Conservation (phyloP, 2,888 invertebrate genomes). For the Biston stratarius region DNA sequence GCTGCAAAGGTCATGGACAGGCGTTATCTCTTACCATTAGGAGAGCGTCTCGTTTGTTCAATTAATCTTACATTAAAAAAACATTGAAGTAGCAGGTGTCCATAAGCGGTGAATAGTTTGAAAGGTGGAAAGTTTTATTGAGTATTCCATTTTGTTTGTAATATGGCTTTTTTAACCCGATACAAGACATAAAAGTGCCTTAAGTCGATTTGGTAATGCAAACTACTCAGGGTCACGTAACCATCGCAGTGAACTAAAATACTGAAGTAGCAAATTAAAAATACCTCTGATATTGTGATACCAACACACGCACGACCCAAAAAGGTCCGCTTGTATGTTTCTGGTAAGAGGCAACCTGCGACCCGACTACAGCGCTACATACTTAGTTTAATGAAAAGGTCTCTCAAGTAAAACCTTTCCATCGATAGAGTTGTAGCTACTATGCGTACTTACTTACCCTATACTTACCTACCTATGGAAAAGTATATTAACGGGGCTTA, state of each 20-base stretch:
- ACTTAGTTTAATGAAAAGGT: constrained; percentile 47
- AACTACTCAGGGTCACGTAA: constrained; percentile 40
- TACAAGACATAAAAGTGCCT: background rate
- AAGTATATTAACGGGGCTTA: constrained; percentile 13
- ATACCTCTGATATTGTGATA: constrained; percentile 62
- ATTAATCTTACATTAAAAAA: no score
- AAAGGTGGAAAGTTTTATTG: no score
- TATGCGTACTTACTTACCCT: constrained; percentile 4
- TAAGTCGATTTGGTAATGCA: constrained; percentile 36
- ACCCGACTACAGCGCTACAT: constrained; percentile 39
- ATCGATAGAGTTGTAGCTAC: constrained; percentile 31
- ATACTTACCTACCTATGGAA: constrained; percentile 11
- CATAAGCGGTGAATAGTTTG: no score
- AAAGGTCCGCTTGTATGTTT: constrained; percentile 44
- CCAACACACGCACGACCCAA: constrained; percentile 39
- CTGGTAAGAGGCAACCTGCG: constrained; percentile 20
- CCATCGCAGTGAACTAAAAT: constrained; percentile 41
- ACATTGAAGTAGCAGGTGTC: no score
- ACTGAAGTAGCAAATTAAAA: constrained; percentile 62
- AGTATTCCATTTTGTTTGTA: background rate
- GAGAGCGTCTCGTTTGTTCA: no score
- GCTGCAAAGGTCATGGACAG: no score
- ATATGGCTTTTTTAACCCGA: background rate
- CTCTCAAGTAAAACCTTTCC: constrained; percentile 44
- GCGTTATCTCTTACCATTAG: no score